These are phyloP conservation scores for Clarias batrachus DNA, from an alignment of 2,113 vertebrate species.

Conservation along the genomic window DNA sequence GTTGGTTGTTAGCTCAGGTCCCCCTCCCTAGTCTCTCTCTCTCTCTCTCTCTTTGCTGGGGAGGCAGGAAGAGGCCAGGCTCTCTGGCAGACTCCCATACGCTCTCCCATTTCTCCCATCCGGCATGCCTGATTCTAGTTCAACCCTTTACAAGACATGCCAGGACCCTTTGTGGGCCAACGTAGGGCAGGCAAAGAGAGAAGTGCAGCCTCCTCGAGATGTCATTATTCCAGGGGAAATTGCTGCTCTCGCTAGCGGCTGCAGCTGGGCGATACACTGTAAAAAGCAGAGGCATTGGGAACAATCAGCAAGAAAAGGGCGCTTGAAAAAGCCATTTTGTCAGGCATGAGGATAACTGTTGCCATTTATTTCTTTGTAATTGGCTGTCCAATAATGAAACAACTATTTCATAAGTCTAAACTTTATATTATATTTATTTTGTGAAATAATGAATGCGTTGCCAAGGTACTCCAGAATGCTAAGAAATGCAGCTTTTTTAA, in stretches of 20 bases:
- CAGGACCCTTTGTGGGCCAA: conserved; percentile 65
- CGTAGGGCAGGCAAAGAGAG: conserved; percentile 60
- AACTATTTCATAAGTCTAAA: conserved; percentile 30
- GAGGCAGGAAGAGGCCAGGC: conserved; percentile 70
- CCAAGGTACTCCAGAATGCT: not conserved
- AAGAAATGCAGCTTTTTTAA: not conserved
- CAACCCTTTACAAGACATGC: conserved; percentile 64
- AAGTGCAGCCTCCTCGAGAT: conserved; percentile 63
- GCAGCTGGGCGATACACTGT: conserved; percentile 59
- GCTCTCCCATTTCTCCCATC: conserved; percentile 63
- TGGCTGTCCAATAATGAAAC: conserved; percentile 7
- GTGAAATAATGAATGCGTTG: not conserved
- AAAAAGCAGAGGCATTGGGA: conserved; percentile 34
- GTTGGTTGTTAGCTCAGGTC: conserved; percentile 51
- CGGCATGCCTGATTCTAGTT: conserved; percentile 56
- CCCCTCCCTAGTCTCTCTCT: conserved; percentile 51
- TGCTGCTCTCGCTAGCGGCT: conserved; percentile 57
- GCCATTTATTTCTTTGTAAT: conserved; percentile 17
- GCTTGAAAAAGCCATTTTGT: conserved; percentile 46
- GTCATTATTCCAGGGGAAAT: conserved; percentile 66
- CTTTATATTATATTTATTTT: conserved; percentile 32
- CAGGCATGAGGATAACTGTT: conserved; percentile 27
- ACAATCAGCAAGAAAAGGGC: conserved; percentile 41
- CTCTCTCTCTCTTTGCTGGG: conserved; percentile 65
- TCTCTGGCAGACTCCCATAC: conserved; percentile 68